Evolutionary conservation across 2,888 invertebrate genomes (phyloP).

Genomic region (Bruchidius siliquastri): DNA sequence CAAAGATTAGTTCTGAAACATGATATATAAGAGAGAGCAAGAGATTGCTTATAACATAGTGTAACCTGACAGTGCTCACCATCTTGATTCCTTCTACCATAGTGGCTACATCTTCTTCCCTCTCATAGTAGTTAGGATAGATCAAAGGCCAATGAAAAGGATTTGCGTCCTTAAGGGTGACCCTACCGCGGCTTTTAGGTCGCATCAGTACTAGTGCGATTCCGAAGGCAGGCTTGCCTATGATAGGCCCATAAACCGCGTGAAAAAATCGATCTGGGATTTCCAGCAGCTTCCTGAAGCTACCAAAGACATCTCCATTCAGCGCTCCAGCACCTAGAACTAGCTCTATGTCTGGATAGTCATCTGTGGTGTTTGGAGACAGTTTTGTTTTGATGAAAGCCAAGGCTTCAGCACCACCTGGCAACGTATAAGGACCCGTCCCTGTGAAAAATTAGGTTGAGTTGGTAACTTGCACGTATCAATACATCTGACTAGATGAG

Average conservation of each 20-base stretch:
- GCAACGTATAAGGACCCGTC: slow-evolving; percentile 68
- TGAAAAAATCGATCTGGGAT: slow-evolving; percentile 59
- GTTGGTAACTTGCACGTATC: too few relatives aligned
- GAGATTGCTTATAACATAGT: too few relatives aligned
- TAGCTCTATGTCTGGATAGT: slow-evolving; percentile 74
- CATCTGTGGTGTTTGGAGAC: slow-evolving; percentile 45
- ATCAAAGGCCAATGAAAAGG: slow-evolving; percentile 74
- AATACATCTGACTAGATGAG: too few relatives aligned
- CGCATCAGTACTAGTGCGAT: slow-evolving; percentile 70
- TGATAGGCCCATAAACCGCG: slow-evolving; percentile 52
- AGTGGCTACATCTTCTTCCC: slow-evolving; percentile 65
- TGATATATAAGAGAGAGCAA: too few relatives aligned
- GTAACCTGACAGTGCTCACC: too few relatives aligned
- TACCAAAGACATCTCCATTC: slow-evolving; percentile 68
- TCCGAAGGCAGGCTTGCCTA: slow-evolving; percentile 57
- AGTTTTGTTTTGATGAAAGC: slow-evolving; percentile 69
- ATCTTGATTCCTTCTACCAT: slow-evolving; percentile 71
- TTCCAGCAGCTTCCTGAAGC: slow-evolving; percentile 61
- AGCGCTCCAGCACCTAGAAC: slow-evolving; percentile 74
- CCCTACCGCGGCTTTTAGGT: slow-evolving; percentile 69
- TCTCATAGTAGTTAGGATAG: slow-evolving; percentile 75
- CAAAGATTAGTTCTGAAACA: too few relatives aligned
- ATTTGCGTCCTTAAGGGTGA: slow-evolving; percentile 64
- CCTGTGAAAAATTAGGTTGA: slow-evolving; percentile 9
- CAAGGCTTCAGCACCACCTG: slow-evolving; percentile 73